These are phyloP conservation scores for Kryptopterus vitreolus DNA, from an alignment of 2,797 vertebrate species.

Conservation along the genomic window DNA sequence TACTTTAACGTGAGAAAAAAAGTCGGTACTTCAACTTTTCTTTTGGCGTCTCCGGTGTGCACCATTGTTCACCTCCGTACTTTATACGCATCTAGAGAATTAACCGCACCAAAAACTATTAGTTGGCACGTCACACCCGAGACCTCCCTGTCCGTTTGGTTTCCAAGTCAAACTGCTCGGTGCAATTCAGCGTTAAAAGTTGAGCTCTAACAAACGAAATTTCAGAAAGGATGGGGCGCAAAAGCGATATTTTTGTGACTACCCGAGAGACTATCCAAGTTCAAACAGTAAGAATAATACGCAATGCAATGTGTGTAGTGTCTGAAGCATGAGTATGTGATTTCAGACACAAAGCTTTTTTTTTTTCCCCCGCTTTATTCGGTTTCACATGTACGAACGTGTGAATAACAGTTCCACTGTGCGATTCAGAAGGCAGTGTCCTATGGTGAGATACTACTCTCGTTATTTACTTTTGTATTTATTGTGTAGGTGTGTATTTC, in stretches of 20 bases:
- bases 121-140: background rate
- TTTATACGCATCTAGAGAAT: background rate
- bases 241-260: background rate
- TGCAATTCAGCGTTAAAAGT: background rate
- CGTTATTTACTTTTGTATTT: background rate
- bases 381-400: background rate
- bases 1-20: too few relatives aligned
- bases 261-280: background rate
- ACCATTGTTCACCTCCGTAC: background rate
- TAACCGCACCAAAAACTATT: too few relatives aligned
- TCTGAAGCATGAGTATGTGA: background rate
- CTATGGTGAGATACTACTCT: background rate
- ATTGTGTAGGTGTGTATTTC: too few relatives aligned
- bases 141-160: background rate
- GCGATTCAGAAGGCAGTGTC: background rate
- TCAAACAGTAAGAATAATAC: background rate
- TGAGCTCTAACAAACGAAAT: background rate
- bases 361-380: background rate
- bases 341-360: background rate
- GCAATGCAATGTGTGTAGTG: background rate
- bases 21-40: too few relatives aligned
- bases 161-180: background rate
- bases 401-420: too few relatives aligned
- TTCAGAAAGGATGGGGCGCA: background rate
- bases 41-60: too few relatives aligned